Base-by-base conservation (phyloP, 2,888 invertebrate genomes). In the Zootermopsis nevadensis region DNA sequence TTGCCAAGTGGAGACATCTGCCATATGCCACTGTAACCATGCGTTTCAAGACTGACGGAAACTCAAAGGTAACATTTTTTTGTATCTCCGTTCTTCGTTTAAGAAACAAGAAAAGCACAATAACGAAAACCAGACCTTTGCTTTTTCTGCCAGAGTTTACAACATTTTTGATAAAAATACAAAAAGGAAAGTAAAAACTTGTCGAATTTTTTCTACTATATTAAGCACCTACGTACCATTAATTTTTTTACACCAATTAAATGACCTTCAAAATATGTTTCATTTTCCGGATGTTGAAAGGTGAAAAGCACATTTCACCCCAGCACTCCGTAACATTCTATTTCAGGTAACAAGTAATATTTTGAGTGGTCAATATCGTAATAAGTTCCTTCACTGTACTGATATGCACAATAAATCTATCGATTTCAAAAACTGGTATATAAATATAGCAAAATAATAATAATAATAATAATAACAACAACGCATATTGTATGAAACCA, bases 131-230 rank as follows among this genome's bases (percentile, higher is more conserved):
- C n/a, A 60, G n/a, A 72, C 33, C 19, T 72, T 33, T 72, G 19
- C 27, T 35, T 72, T 72, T 72, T 10, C 12, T 72, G 19, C 8
- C 31, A 72, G 22, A 31, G 33, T 72, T 72, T 72, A 72, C 33
- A 31, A 72, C 72, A 10, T 22, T 33, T 22, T 0, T 33, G 33
- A 72, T 72, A 72, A 72, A 72, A 24, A 22, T 33, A 72, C 33
- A 66, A 66, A 69, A 69, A 69, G 15, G 0, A 10, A 31, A 33
- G 8, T 8, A 72, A 60, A 72, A 72, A 22, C 33, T 33, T 35
- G 72, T 72, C 72, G 72, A 31, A 72, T 33, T 33, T 72, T 72
- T 72, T 22, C 72, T 33, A 33, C 72, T 72, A 27, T 72, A 72
- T 31, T 72, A 72, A 31, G 8, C 72, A 35, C 33, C 31, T 0